These are phyloP conservation scores for Stramonita haemastoma DNA, from an alignment of 2,888 invertebrate genomes.

Conservation along the genomic window DNA sequence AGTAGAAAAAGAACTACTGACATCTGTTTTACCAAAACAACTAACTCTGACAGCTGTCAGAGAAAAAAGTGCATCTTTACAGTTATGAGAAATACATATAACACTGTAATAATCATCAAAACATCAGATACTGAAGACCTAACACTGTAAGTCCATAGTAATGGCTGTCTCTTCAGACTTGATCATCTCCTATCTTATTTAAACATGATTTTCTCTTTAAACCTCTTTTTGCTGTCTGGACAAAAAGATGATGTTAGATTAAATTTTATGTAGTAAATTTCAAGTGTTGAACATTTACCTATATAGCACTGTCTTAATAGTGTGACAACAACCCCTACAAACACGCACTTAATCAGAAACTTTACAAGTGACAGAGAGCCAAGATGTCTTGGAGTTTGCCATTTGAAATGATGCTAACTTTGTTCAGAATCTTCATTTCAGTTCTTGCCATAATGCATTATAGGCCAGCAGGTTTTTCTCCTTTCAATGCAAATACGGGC, in stretches of 20 bases:
- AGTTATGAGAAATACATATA: too few species aligned
- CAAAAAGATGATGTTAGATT: neutral
- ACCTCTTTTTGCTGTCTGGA: neutral
- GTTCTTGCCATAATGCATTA: neutral
- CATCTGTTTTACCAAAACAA: too few species aligned
- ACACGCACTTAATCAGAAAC: neutral
- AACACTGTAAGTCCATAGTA: neutral
- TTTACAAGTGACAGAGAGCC: neutral
- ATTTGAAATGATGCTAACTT: neutral
- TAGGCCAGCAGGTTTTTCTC: neutral
- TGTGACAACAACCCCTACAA: slow-evolving; percentile 6
- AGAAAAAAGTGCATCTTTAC: too few species aligned
- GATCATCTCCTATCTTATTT: neutral
- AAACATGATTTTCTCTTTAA: too few species aligned
- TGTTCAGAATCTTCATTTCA: neutral
- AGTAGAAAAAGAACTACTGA: too few species aligned
- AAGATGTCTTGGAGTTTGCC: neutral
- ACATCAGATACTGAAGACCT: neutral
- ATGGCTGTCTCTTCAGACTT: neutral
- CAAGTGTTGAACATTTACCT: neutral
- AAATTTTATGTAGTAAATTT: neutral
- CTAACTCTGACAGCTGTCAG: too few species aligned
- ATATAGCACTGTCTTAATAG: neutral
- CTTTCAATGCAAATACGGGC: neutral
- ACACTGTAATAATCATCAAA: too few species aligned